phyloP scores from a whole-genome alignment of 1,140 invertebrate species.

The Metaphire vulgaris region DNA sequence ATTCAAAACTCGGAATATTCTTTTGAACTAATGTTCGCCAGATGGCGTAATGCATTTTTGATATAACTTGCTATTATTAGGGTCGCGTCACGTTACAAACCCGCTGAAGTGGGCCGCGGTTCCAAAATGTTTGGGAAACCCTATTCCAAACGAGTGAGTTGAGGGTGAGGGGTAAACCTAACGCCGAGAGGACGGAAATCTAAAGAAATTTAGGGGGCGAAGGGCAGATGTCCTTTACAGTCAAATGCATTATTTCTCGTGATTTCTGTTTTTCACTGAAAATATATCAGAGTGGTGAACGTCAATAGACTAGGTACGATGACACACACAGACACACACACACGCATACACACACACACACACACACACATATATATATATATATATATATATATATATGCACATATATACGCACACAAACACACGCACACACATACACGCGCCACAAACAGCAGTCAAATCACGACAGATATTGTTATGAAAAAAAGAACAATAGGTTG shows the following conservation, averaged over 20 bases:
- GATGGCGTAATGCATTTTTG: too few species aligned
- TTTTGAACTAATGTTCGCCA: too few species aligned
- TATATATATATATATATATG: not conserved
- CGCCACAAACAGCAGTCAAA: not conserved
- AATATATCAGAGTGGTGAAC: not conserved
- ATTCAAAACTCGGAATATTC: too few species aligned
- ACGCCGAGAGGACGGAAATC: not conserved
- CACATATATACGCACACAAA: too few species aligned
- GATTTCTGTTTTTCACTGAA: not conserved
- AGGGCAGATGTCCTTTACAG: not conserved
- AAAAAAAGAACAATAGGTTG: not conserved
- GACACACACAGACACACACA: not conserved
- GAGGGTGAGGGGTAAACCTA: not conserved
- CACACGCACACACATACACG: too few species aligned
- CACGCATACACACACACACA: not conserved
- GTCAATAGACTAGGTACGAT: not conserved
- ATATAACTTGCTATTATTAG: too few species aligned
- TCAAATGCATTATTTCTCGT: not conserved
- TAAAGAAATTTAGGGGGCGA: not conserved
- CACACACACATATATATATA: not conserved
- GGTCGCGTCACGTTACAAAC: too few species aligned
- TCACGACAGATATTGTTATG: not conserved
- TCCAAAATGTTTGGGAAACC: too few species aligned
- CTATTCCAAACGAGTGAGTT: not conserved
- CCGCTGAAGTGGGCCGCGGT: too few species aligned